Base-by-base conservation (phyloP, 2,113 vertebrate genomes). In the Rhineura floridana region DNA sequence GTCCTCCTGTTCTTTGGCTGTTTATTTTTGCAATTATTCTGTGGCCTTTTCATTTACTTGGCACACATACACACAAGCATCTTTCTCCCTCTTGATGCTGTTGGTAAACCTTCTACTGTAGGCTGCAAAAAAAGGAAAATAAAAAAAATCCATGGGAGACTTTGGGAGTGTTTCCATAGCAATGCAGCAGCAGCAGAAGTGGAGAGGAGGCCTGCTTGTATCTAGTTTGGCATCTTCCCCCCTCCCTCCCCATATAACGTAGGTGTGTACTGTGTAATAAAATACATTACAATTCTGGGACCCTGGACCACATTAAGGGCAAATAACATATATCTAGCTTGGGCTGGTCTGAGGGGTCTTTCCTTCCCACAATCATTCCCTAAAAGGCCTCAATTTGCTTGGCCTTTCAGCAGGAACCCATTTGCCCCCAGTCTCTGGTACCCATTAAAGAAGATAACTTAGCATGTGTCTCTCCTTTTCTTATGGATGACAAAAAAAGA, bases 101-200 rank as follows among this genome's bases (percentile, higher is more conserved):
- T n/a, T 62, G 33, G 23, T 3, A 59, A 69, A 5, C 13, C 73
- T 55, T 48, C 63, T 12, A 8, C 39, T 39, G 63, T 70, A 7
- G 75, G 87, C 17, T 44, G 75, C 25, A 55, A 48, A 77, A 59
- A 33, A 3, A 11, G 19, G 55, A 21, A 12, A 46, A n/a, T 0
- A 8, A 11, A 11, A 25, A 17, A 4, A 11, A n/a, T 3, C 50
- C 82, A 10, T 19, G 62, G 36, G 82, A 80, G 67, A 59, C 19
- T 62, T 70, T 39, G 19, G 65, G 65, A 63, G 52, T 59, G 88
- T 86, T 77, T 86, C 88, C 88, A 85, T 82, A 82, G 88, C 33
- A 63, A 89, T 86, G 30, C 19, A 17, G 69, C n/a, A 39, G 7
- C 23, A 19, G n/a, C 19, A 30, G 76, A 44, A 62, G 30, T 36